Conservation (phyloP, 2,113 vertebrate species). For the Psammodynastes pulverulentus region DNA sequence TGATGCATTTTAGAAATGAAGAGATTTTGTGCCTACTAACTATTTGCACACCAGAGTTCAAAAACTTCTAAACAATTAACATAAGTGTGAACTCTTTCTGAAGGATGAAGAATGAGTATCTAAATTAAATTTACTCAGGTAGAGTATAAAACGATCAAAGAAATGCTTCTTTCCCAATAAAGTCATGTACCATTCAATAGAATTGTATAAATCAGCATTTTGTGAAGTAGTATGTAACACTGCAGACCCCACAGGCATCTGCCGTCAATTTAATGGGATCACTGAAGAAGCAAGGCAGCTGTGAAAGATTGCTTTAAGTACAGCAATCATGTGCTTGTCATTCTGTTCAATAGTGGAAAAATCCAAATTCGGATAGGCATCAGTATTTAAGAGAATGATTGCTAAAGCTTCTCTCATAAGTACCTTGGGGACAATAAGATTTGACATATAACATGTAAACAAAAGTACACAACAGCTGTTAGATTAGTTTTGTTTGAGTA, state of each 20-base stretch:
- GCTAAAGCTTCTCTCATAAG: slow-evolving; percentile 78
- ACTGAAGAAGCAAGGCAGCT: slow-evolving; percentile 75
- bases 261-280: slow-evolving; percentile 81
- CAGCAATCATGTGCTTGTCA: slow-evolving; percentile 87
- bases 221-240: slow-evolving; percentile 55
- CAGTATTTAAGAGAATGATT: slow-evolving; percentile 86
- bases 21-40: slow-evolving; percentile 51
- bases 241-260: slow-evolving; percentile 72
- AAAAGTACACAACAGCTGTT: slow-evolving; percentile 76
- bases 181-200: slow-evolving; percentile 61
- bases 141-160: slow-evolving; percentile 43
- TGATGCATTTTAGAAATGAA: slow-evolving; percentile 68
- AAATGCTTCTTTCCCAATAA: slow-evolving; percentile 34
- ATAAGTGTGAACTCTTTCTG: slow-evolving; percentile 59
- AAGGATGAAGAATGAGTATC: slow-evolving; percentile 10
- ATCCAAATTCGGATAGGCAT: slow-evolving; percentile 81
- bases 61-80: slow-evolving; percentile 61
- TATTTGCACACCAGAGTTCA: slow-evolving; percentile 37
- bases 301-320: slow-evolving; percentile 88
- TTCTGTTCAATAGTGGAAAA: slow-evolving; percentile 77
- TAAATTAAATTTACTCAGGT: slow-evolving; percentile 53
- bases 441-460: slow-evolving; percentile 75
- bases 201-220: slow-evolving; percentile 68
- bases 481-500: slow-evolving; percentile 69
- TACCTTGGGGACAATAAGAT: slow-evolving; percentile 71